Conservation (phyloP, 2,113 vertebrate genomes). For the Solea senegalensis region DNA sequence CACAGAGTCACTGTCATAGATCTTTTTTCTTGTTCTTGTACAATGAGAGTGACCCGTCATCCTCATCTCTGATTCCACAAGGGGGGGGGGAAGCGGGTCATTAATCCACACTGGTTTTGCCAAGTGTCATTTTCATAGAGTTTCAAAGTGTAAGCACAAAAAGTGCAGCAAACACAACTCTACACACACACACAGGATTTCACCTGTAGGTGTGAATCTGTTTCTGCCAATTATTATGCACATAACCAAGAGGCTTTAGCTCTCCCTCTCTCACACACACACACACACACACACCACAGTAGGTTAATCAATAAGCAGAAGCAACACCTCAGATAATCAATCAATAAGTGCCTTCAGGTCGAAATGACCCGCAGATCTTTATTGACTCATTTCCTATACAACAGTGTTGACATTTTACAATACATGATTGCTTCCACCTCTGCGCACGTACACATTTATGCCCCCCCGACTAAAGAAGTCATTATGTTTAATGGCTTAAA, state of each 20-base stretch:
- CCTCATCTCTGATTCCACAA: too few relatives aligned
- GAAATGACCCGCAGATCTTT: conserved; percentile 32
- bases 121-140: not conserved
- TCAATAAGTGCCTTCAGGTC: conserved; percentile 51
- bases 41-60: too few relatives aligned
- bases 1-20: not conserved
- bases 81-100: too few relatives aligned
- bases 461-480: conserved; percentile 10
- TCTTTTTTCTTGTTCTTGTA: too few relatives aligned
- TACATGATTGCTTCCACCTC: conserved; percentile 2
- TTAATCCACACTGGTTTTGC: too few relatives aligned
- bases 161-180: not conserved
- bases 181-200: not conserved
- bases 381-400: conserved; percentile 35
- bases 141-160: not conserved
- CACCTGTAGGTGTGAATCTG: conserved; percentile 12
- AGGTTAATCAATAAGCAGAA: conserved; percentile 38
- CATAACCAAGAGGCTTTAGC: conserved; percentile 5
- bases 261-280: not conserved
- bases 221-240: conserved; percentile 3
- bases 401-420: conserved; percentile 30
- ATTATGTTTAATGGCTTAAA: conserved; percentile 22
- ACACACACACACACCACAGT: conserved; percentile 1
- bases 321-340: conserved; percentile 45
- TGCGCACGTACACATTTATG: conserved; percentile 17